Base-by-base conservation (phyloP, 2,888 invertebrate genomes). In the Sialis fuliginosa region DNA sequence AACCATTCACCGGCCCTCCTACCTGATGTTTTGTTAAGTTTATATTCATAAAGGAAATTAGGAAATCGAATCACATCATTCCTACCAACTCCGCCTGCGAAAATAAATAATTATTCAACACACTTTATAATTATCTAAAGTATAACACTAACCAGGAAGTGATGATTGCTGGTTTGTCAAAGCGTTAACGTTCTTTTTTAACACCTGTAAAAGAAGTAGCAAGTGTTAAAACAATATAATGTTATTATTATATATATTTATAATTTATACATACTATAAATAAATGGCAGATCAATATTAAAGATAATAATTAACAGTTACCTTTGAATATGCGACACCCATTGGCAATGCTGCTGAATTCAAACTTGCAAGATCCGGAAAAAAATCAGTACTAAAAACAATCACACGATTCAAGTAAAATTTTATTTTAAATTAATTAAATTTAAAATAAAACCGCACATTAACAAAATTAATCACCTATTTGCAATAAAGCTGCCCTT, bases 41-140 rank as follows among this genome's bases (percentile, higher is more conserved):
- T 44, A 44, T 48, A 51, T 30, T 51, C 49, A 49, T 49, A 51
- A 35, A 51, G 46, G 46, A 51, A 49, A 48, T 51, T 51, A 48
- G 49, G 49, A 44, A 51, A 51, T 48, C 49, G 46, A 45, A 49
- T 48, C 46, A 51, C 49, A 49, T 51, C 51, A 44, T 48, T 49
- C 48, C 49, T 51, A 48, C 48, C 41, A 45, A 37, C 42, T 30
- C 49, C 48, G 48, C 51, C 51, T 51, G 49, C 41, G 49, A 51
- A 33, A 12, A 22, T 22, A 22, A 22, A 22, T 22, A 2, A 22
- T 22, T 22, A 22, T 22, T 22, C 22, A 22, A 22, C 22, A 22
- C 22, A 22, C 22, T 22, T 22, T 22, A 22, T 22, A 22, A 22
- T 22, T 22, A 22, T 22, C 22, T 22, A 22, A 22, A 22, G 22